Percentiles rank a stretch among this genome's conserved stretches.
Evolutionary conservation across 2,888 invertebrate species (phyloP).

Genomic region (Trichogramma dendrolimi): DNA sequence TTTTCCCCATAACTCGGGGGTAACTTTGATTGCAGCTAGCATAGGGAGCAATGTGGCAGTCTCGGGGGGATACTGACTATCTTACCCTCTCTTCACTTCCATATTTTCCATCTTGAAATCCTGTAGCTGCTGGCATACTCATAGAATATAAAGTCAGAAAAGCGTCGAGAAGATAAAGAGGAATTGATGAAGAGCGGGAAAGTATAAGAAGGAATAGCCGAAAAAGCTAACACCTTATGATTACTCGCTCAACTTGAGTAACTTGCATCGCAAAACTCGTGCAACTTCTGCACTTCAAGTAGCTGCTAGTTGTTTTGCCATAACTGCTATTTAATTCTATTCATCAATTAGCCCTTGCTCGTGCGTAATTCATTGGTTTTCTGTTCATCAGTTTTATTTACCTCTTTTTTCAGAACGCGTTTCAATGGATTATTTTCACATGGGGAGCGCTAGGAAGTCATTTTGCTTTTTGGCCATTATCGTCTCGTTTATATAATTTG

Average conservation of each 20-base stretch:
- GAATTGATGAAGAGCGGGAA: conserved; percentile 20
- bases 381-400: conserved; percentile 32
- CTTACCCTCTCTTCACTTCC: conserved; percentile 26
- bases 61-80: conserved; percentile 39
- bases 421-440: too few relatives aligned
- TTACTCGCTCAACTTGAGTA: conserved; percentile 34
- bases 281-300: too few relatives aligned
- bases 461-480: too few relatives aligned
- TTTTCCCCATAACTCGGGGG: conserved; percentile 47
- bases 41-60: conserved; percentile 28
- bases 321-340: conserved; percentile 50
- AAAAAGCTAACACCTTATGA: conserved; percentile 47
- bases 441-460: too few relatives aligned
- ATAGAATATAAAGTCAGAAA: conserved; percentile 31
- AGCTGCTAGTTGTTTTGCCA: conserved; percentile 5
- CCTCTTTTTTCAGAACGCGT: not conserved
- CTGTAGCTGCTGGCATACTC: conserved; percentile 11
- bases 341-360: conserved; percentile 43
- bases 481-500: conserved; percentile 2
- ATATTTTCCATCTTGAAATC: too few relatives aligned
- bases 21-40: conserved; percentile 51
- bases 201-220: conserved; percentile 20
- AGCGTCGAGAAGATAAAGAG: conserved; percentile 3
- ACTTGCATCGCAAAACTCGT: too few relatives aligned
- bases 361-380: conserved; percentile 40